phyloP scores from a whole-genome alignment of 2,113 vertebrate species.

The Heterocephalus glaber region DNA sequence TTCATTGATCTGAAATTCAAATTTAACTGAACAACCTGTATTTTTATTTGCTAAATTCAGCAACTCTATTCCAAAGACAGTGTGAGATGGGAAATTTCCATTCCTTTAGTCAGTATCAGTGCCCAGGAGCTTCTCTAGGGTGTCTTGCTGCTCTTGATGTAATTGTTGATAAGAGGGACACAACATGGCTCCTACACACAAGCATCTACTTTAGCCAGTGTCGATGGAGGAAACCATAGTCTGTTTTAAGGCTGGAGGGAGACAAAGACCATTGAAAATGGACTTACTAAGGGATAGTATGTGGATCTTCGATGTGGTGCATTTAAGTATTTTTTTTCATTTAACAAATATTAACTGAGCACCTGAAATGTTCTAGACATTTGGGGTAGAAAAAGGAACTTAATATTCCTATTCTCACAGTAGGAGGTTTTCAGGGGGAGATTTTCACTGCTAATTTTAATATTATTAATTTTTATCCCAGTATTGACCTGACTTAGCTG shows the following conservation, averaged over 20 bases:
- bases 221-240: neutral
- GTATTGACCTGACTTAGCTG: neutral
- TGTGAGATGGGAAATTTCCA: neutral
- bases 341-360: no score
- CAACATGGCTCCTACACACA: neutral
- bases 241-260: neutral
- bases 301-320: neutral
- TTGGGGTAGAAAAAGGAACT: neutral
- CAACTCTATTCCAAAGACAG: neutral
- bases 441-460: neutral
- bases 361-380: neutral
- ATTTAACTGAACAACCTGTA: neutral
- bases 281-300: neutral
- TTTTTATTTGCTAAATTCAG: constrained; percentile 41
- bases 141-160: neutral
- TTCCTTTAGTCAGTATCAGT: neutral
- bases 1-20: constrained; percentile 58
- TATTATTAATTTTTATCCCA: neutral
- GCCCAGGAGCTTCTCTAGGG: neutral
- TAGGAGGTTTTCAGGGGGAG: neutral
- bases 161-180: neutral
- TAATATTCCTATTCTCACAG: neutral
- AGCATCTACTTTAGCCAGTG: neutral
- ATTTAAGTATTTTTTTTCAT: constrained; percentile 41
- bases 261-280: neutral